A percentile compares a stretch with the other conserved stretches of the same genome.
phyloP scores from a whole-genome alignment of 2,113 vertebrate genomes.

The Otocyon megalotis region DNA sequence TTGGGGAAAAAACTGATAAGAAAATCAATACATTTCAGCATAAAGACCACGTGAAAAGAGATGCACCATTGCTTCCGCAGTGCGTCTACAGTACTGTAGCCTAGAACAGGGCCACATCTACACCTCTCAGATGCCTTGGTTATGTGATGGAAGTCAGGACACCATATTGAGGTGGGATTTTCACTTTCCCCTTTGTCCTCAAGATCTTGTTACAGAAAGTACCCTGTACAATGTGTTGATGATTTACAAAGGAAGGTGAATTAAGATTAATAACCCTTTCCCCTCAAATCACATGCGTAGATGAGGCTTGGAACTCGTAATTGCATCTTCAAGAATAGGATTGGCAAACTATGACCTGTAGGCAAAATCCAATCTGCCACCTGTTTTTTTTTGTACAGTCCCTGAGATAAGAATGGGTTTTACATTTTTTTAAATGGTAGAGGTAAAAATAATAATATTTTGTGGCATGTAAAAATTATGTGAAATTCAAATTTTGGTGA shows the following conservation, averaged over 20 bases:
- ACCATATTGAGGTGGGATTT: not conserved
- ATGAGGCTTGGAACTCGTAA: not conserved
- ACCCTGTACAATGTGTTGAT: not conserved
- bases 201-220: not conserved
- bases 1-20: not conserved
- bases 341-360: not conserved
- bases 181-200: not conserved
- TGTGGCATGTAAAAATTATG: conserved; percentile 2
- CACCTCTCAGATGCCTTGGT: not conserved
- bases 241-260: not conserved
- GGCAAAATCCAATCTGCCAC: not conserved
- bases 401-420: not conserved
- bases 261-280: not conserved
- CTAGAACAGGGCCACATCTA: not conserved
- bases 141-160: not conserved
- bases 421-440: not conserved
- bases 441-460: not conserved
- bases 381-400: not conserved
- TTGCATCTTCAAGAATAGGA: not conserved
- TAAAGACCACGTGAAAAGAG: not conserved
- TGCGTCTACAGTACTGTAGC: not conserved
- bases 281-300: not conserved
- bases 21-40: not conserved
- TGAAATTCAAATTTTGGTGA: conserved; percentile 10
- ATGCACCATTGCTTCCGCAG: not conserved